A percentile compares a stretch with the other conserved stretches of the same genome.
Conservation (phyloP, 2,888 invertebrate species). For the Drosophila subsilvestris region DNA sequence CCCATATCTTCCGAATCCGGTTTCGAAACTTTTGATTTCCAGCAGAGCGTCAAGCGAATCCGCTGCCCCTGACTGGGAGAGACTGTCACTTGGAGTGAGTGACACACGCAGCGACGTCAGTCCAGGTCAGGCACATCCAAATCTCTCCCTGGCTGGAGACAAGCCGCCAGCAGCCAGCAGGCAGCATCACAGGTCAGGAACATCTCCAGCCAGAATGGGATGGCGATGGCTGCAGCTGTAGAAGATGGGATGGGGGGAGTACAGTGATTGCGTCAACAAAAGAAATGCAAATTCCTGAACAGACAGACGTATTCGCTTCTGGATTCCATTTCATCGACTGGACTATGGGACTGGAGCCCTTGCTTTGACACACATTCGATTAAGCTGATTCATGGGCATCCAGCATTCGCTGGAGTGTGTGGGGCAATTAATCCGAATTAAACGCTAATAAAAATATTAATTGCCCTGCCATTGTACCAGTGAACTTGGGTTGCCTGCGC, state of each 20-base stretch:
- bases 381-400: slow-evolving; percentile 49
- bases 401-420: slow-evolving; percentile 33
- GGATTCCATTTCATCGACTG: slow-evolving; percentile 8
- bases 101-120: slow-evolving; percentile 56
- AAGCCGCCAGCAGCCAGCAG: background rate
- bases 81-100: slow-evolving; percentile 44
- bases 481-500: slow-evolving; percentile 61
- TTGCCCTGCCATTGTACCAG: slow-evolving; percentile 66
- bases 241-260: slow-evolving; percentile 36
- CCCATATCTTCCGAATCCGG: slow-evolving; percentile 59
- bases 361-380: slow-evolving; percentile 57
- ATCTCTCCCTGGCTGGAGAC: slow-evolving; percentile 21
- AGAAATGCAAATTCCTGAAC: slow-evolving; percentile 54
- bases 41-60: slow-evolving; percentile 46
- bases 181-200: slow-evolving; percentile 30
- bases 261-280: slow-evolving; percentile 43
- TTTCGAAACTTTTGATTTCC: slow-evolving; percentile 60
- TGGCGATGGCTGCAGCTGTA: slow-evolving; percentile 29
- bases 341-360: slow-evolving; percentile 53
- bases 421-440: slow-evolving; percentile 59
- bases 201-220: slow-evolving; percentile 19
- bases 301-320: slow-evolving; percentile 4
- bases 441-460: slow-evolving; percentile 64
- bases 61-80: slow-evolving; percentile 48
- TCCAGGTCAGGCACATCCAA: slow-evolving; percentile 58